phyloP scores from a whole-genome alignment of 2,888 invertebrate species.

The Orchestes rusci region DNA sequence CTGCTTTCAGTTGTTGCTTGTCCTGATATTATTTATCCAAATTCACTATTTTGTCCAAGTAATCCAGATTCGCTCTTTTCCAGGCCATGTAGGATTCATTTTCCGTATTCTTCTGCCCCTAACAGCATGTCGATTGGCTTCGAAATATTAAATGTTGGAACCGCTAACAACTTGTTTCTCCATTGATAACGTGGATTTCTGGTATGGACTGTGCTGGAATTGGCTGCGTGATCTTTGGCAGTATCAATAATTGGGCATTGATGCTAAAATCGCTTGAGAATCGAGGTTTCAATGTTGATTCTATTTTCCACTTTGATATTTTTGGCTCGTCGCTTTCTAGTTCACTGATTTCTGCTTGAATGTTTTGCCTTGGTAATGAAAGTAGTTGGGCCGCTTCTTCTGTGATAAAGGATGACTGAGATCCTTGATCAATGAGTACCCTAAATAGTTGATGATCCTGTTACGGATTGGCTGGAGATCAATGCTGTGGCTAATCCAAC shows the following conservation, averaged over 20 bases:
- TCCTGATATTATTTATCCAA: too few species aligned
- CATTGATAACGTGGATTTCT: background rate
- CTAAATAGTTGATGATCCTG: background rate
- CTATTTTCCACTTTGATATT: slow-evolving; percentile 1
- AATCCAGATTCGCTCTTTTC: too few species aligned
- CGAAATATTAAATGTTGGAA: background rate
- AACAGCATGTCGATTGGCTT: background rate
- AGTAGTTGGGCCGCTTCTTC: slow-evolving; percentile 2
- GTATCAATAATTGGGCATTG: too few species aligned
- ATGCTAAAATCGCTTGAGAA: background rate
- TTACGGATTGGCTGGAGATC: background rate
- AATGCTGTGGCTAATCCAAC: background rate
- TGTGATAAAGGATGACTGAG: slow-evolving; percentile 1
- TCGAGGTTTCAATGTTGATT: too few species aligned
- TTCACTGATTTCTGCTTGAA: background rate
- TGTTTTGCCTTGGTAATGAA: background rate
- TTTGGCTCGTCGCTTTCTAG: background rate
- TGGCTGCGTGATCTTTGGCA: slow-evolving; percentile 5
- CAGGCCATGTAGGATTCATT: too few species aligned
- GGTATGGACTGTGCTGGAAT: background rate
- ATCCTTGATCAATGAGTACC: background rate
- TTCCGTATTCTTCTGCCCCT: too few species aligned
- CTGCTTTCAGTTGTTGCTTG: too few species aligned
- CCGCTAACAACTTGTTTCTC: background rate
- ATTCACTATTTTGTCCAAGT: too few species aligned